Evolutionary conservation across 2,888 invertebrate species (phyloP).

Genomic region (Drosophila picticornis): DNA sequence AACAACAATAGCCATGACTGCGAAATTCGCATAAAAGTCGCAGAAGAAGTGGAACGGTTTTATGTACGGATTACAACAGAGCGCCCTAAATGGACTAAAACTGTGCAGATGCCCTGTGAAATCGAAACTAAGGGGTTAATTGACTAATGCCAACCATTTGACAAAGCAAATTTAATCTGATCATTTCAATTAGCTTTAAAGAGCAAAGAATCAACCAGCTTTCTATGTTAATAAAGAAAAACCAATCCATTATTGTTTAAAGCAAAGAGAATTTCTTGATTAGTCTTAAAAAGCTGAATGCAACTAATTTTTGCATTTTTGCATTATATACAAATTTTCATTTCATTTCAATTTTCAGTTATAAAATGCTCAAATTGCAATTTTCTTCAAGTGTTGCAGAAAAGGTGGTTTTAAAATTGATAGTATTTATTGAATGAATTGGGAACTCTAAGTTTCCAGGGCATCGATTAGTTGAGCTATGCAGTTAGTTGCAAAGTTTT

Average conservation of each 20-base stretch:
- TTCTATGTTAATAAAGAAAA: not conserved
- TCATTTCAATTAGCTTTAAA: not conserved
- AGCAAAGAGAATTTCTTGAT: not conserved
- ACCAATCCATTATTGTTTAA: not conserved
- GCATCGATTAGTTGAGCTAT: constrained; percentile 6
- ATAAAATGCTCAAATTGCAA: not conserved
- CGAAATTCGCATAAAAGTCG: constrained; percentile 74
- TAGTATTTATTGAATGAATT: not conserved
- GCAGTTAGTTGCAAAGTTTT: not conserved
- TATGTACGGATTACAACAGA: constrained; percentile 64
- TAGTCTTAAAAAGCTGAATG: not conserved
- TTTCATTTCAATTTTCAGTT: too few species aligned
- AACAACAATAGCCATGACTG: constrained; percentile 48
- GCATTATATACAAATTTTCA: too few species aligned
- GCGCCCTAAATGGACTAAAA: constrained; percentile 29
- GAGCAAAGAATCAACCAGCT: not conserved
- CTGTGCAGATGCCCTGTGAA: constrained; percentile 23
- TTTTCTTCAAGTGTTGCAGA: not conserved
- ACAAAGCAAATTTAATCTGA: not conserved
- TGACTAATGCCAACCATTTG: not conserved
- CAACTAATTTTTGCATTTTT: not conserved
- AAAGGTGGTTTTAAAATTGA: not conserved
- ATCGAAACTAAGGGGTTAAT: not conserved
- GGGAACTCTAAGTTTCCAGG: not conserved
- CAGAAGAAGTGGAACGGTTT: constrained; percentile 73